These are phyloP conservation scores for Eristalis pertinax DNA, from an alignment of 2,888 invertebrate genomes.

Conservation along the genomic window DNA sequence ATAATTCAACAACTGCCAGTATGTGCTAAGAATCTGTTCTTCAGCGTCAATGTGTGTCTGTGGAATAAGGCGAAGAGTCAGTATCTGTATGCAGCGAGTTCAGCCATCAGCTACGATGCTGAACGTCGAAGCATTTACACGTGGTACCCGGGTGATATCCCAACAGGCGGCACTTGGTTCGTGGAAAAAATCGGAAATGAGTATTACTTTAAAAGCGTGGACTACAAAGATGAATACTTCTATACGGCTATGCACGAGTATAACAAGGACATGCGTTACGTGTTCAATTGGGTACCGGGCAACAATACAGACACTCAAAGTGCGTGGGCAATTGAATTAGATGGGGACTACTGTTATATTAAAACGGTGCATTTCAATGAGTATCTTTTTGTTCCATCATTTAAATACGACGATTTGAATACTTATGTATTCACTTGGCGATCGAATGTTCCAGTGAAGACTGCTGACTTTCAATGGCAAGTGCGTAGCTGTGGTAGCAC, in stretches of 20 bases:
- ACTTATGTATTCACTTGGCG: conserved; percentile 31
- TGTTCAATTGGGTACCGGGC: conserved; percentile 43
- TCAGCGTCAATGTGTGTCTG: conserved; percentile 5
- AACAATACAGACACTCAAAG: conserved; percentile 45
- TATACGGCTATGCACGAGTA: conserved; percentile 15
- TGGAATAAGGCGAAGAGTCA: conserved; percentile 37
- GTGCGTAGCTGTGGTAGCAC: neutral
- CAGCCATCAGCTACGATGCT: conserved; percentile 22
- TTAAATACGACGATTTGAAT: conserved; percentile 20
- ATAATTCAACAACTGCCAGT: conserved; percentile 20
- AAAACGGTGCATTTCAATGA: conserved; percentile 23
- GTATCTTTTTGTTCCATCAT: conserved; percentile 17
- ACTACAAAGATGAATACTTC: conserved; percentile 33
- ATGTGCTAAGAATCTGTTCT: conserved; percentile 34
- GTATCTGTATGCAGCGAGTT: conserved; percentile 26
- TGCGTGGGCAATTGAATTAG: conserved; percentile 37
- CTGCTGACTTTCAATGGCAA: neutral
- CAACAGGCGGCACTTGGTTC: neutral
- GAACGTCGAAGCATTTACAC: conserved; percentile 23
- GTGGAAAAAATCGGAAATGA: neutral
- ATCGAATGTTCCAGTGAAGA: conserved; percentile 11
- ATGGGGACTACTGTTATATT: conserved; percentile 33
- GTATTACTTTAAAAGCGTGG: conserved; percentile 15
- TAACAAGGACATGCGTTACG: conserved; percentile 35
- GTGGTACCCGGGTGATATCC: conserved; percentile 31